Conservation (phyloP, 2,113 vertebrate species). For the Machaerirhynchus nigripectus region DNA sequence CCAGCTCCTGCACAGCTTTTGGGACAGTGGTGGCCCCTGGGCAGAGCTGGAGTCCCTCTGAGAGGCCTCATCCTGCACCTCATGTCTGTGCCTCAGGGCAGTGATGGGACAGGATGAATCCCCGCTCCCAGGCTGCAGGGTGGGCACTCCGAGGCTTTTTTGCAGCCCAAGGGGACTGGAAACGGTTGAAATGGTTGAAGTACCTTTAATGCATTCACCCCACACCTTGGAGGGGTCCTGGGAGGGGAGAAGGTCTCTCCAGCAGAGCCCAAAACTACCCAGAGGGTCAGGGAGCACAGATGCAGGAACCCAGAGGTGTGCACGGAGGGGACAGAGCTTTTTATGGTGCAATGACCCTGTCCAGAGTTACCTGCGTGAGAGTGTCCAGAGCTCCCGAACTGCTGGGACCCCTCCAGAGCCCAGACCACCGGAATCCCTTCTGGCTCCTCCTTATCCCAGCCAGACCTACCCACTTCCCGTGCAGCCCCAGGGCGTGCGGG, state of each 20-base stretch:
- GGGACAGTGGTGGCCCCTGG: background rate
- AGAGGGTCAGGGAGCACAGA: background rate
- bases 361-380: background rate
- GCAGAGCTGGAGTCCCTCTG: background rate
- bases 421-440: background rate
- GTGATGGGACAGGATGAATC: background rate
- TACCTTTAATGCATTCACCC: background rate
- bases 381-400: background rate
- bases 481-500: background rate
- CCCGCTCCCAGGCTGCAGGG: background rate
- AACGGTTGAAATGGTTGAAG: background rate
- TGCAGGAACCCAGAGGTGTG: fast-evolving
- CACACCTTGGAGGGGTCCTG: fast-evolving
- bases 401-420: fast-evolving
- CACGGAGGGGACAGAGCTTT: fast-evolving
- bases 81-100: fast-evolving
- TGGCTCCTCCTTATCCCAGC: background rate
- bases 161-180: background rate
- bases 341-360: fast-evolving
- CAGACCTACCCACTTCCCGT: background rate
- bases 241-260: background rate
- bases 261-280: background rate
- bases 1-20: fast-evolving
- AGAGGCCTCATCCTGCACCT: background rate
- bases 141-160: background rate